Conservation (phyloP, 1,140 invertebrate species). For the Brachionus asplanchnoidis region DNA sequence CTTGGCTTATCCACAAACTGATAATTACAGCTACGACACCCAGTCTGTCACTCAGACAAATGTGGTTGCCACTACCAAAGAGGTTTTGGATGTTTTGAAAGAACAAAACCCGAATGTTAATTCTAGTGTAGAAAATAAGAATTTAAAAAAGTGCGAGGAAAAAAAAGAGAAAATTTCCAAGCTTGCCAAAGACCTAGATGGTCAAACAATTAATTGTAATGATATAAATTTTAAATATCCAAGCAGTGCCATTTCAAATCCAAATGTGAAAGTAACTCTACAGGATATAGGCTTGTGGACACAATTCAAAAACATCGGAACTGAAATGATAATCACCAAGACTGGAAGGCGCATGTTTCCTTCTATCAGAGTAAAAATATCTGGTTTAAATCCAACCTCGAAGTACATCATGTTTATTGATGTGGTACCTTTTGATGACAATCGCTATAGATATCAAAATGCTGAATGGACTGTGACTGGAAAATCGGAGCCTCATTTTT, state of each 20-base stretch:
- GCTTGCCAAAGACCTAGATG: background rate
- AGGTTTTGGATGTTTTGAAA: background rate
- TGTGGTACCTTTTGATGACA: constrained; percentile 37
- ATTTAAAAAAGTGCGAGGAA: background rate
- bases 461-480: constrained; percentile 21
- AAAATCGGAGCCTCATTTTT: constrained; percentile 39
- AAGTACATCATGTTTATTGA: constrained; percentile 38
- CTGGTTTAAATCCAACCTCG: background rate
- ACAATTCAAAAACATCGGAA: constrained; percentile 92
- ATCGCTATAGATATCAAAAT: constrained; percentile 40
- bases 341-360: constrained; percentile 38
- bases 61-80: too few species aligned
- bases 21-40: background rate
- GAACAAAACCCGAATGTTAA: background rate
- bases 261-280: constrained; percentile 12
- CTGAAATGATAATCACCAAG: constrained; percentile 99
- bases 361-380: background rate
- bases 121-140: background rate
- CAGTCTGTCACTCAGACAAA: background rate
- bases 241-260: background rate
- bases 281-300: constrained; percentile 77
- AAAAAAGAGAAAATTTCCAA: background rate
- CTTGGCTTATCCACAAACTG: background rate
- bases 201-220: constrained; percentile 10
- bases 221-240: constrained; percentile 36